These are phyloP conservation scores for Paedocypris micromegethes DNA, from an alignment of 2,797 vertebrate species.

Conservation along the genomic window DNA sequence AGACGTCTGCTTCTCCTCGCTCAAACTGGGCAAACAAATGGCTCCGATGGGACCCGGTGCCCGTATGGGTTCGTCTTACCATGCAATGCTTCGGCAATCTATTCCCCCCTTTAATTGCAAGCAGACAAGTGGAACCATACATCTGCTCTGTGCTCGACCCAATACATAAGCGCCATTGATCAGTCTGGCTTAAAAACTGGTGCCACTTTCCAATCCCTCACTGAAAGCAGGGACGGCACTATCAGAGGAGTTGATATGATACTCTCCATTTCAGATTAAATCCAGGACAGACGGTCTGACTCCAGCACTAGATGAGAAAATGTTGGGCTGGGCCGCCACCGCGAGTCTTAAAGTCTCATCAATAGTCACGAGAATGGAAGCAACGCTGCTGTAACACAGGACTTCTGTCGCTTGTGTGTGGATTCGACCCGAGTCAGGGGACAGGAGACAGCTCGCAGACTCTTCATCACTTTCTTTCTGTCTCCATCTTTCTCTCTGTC, in stretches of 20 bases:
- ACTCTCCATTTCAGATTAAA: slow-evolving; percentile 62
- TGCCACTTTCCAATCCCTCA: slow-evolving; percentile 74
- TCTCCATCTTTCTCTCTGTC: too few relatives aligned
- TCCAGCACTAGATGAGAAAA: slow-evolving; percentile 66
- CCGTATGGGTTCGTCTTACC: slow-evolving; percentile 50
- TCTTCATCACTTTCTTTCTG: slow-evolving; percentile 47
- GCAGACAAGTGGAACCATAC: slow-evolving; percentile 65
- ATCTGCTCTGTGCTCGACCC: slow-evolving; percentile 71
- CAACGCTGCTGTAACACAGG: slow-evolving; percentile 61
- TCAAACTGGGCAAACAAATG: slow-evolving; percentile 50
- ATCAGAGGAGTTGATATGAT: slow-evolving; percentile 76
- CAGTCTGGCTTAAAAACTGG: slow-evolving; percentile 74
- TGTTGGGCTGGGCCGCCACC: slow-evolving; percentile 53
- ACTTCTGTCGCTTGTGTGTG: slow-evolving; percentile 65
- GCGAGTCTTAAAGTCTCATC: slow-evolving; percentile 60
- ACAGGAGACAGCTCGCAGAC: slow-evolving; percentile 46
- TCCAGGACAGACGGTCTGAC: slow-evolving; percentile 76
- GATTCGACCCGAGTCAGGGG: slow-evolving; percentile 55
- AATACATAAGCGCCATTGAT: slow-evolving; percentile 79
- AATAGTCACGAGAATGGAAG: slow-evolving; percentile 64
- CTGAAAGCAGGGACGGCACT: slow-evolving; percentile 69
- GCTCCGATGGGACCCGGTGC: slow-evolving; percentile 40
- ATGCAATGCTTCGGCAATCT: slow-evolving; percentile 49
- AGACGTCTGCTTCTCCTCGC: slow-evolving; percentile 43
- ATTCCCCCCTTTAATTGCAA: slow-evolving; percentile 54